Conservation (phyloP, 92 coral and sea anemone genomes). For the Pocillopora meandrina region DNA sequence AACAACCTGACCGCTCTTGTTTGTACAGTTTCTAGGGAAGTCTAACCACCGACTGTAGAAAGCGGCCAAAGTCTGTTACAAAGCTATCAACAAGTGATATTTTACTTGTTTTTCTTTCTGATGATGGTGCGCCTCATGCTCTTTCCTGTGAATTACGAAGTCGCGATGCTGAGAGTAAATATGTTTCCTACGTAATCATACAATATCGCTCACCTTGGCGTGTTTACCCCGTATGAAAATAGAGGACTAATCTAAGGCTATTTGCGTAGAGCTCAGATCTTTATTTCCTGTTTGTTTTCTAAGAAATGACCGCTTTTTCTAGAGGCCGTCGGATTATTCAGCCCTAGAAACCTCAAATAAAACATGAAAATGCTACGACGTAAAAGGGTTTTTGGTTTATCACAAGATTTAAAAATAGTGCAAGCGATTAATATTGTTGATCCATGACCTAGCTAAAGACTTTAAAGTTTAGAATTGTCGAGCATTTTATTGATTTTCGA, state of each 20-base stretch:
- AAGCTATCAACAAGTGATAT: not conserved
- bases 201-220: constrained; percentile 9
- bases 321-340: not conserved
- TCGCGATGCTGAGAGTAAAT: not conserved
- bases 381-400: constrained; percentile 2
- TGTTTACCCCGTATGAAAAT: not conserved
- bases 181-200: not conserved
- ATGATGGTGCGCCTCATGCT: not conserved
- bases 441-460: not conserved
- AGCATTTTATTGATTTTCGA: not conserved
- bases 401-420: not conserved
- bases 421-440: not conserved
- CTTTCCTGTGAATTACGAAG: not conserved
- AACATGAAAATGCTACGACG: not conserved
- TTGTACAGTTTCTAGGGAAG: not conserved
- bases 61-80: not conserved
- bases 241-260: not conserved
- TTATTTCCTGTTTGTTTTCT: not conserved
- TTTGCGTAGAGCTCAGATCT: not conserved
- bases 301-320: constrained; percentile 4
- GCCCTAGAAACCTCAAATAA: not conserved
- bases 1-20: not conserved
- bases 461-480: not conserved
- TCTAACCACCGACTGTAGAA: too few species aligned
- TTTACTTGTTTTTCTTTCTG: not conserved